phyloP scores from a whole-genome alignment of 2,797 vertebrate species.

The Brachymystax lenok region DNA sequence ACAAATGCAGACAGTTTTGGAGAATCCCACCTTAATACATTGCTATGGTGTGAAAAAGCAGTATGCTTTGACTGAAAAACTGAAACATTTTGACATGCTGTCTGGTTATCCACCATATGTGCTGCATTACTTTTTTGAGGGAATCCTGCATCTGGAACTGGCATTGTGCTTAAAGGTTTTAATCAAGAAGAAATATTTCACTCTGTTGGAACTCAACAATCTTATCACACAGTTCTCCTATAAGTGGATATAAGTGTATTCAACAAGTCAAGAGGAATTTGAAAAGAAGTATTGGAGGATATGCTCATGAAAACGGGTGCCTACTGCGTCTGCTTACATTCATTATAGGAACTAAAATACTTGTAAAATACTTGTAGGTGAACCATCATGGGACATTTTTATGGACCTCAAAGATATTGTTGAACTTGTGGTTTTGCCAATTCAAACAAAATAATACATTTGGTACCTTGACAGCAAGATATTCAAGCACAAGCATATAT shows the following conservation, averaged over 20 bases:
- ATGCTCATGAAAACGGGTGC: slow-evolving; percentile 25
- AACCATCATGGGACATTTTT: slow-evolving; percentile 34
- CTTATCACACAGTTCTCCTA: slow-evolving; percentile 20
- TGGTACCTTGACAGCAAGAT: slow-evolving; percentile 24
- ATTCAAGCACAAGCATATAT: slow-evolving; percentile 28
- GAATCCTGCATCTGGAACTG: slow-evolving; percentile 24
- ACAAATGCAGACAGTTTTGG: slow-evolving; percentile 30
- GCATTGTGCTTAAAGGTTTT: slow-evolving; percentile 19
- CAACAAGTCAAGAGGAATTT: too few species aligned
- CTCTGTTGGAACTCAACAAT: slow-evolving; percentile 20
- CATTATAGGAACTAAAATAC: slow-evolving; percentile 28
- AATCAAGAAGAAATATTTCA: slow-evolving; percentile 25
- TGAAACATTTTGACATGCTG: slow-evolving; percentile 28
- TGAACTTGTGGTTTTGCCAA: slow-evolving; percentile 1
- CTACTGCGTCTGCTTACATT: slow-evolving; percentile 28
- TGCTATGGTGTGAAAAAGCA: slow-evolving; percentile 32
- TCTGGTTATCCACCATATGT: slow-evolving; percentile 30
- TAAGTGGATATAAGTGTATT: slow-evolving; percentile 21
- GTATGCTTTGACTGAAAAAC: slow-evolving; percentile 32
- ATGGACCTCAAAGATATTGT: slow-evolving; percentile 29
- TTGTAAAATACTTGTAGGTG: slow-evolving; percentile 21
- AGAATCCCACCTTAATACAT: slow-evolving; percentile 15
- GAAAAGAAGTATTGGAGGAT: slow-evolving; percentile 11
- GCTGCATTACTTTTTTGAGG: slow-evolving; percentile 26
- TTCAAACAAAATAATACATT: slow-evolving; percentile 30